Evolutionary conservation across 2,113 vertebrate species (phyloP).

Genomic region (Cairina moschata): DNA sequence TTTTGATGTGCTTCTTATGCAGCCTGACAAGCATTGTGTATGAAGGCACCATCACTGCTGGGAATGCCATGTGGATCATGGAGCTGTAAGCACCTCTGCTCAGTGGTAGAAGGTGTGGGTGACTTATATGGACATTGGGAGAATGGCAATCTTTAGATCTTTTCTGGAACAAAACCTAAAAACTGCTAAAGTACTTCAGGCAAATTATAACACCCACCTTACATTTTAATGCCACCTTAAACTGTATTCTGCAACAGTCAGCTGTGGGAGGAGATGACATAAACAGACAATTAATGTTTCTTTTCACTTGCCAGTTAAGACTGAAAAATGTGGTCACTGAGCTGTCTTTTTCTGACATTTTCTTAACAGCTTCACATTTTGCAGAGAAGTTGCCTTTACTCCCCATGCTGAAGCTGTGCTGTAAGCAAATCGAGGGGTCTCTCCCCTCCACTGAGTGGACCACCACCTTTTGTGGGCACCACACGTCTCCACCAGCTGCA

Average conservation of each 20-base stretch:
- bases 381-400: neutral
- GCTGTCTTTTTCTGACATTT: constrained; percentile 61
- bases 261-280: constrained; percentile 69
- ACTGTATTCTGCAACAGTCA: constrained; percentile 64
- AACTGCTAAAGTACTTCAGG: constrained; percentile 46
- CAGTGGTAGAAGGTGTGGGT: neutral
- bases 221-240: constrained; percentile 62
- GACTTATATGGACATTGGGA: neutral
- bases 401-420: neutral
- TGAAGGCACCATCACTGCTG: neutral
- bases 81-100: neutral
- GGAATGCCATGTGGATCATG: neutral
- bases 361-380: constrained; percentile 21
- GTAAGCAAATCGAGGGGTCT: neutral
- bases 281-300: constrained; percentile 74
- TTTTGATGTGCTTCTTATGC: neutral
- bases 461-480: neutral
- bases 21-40: neutral
- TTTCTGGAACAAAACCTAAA: constrained; percentile 52
- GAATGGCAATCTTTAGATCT: constrained; percentile 15
- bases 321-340: constrained; percentile 67
- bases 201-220: constrained; percentile 73
- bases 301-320: constrained; percentile 66
- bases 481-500: neutral
- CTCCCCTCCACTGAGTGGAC: fast-evolving